Conservation (phyloP, 2,797 vertebrate species). For the Myoxocephalus aenaeus region DNA sequence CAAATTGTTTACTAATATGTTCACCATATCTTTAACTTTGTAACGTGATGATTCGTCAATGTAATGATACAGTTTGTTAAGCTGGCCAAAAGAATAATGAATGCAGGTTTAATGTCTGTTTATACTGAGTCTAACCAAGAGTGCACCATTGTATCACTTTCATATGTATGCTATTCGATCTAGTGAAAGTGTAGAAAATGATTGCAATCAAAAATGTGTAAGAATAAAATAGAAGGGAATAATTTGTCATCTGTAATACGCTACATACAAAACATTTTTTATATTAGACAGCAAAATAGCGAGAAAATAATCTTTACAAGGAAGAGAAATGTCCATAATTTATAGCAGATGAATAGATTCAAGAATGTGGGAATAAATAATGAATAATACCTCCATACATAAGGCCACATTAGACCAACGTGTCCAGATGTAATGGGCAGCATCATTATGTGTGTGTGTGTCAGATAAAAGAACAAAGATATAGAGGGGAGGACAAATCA, state of each 20-base stretch:
- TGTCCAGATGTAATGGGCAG: background rate
- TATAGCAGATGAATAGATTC: background rate
- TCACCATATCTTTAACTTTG: too few relatives aligned
- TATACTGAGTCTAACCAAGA: background rate
- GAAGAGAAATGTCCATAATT: background rate
- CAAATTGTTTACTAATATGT: too few relatives aligned
- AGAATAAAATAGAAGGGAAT: background rate
- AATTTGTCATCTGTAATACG: background rate
- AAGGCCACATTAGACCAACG: background rate
- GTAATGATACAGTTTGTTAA: too few relatives aligned
- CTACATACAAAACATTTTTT: background rate
- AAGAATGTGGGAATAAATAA: background rate
- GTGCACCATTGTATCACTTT: background rate
- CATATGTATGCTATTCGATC: background rate
- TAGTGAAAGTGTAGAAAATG: background rate
- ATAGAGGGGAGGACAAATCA: background rate
- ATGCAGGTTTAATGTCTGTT: background rate
- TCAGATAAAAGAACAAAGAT: conserved; percentile 8
- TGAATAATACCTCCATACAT: background rate
- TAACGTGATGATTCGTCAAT: too few relatives aligned
- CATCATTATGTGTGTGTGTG: conserved; percentile 12
- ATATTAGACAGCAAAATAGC: background rate
- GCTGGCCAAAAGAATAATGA: too few relatives aligned
- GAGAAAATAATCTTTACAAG: background rate
- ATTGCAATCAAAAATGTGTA: background rate